Percentiles rank a stretch among this genome's conserved stretches.
Evolutionary conservation across 2,797 vertebrate species (phyloP).

Genomic region (Avahi laniger): DNA sequence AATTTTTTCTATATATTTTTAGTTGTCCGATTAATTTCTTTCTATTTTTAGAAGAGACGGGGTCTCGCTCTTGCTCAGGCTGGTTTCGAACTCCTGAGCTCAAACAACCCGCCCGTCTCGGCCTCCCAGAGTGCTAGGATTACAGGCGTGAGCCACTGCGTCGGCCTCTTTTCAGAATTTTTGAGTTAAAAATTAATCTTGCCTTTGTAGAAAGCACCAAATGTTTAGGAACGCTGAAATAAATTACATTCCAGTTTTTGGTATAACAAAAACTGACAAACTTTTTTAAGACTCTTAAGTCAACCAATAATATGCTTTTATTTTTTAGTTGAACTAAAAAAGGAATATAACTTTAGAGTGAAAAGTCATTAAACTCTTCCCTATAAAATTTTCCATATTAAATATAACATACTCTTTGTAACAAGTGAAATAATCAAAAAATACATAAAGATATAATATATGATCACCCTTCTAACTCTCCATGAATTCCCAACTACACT

Average conservation of each 20-base stretch:
- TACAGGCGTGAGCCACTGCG: no score
- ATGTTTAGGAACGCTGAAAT: conserved; percentile 27
- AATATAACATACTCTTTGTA: background rate
- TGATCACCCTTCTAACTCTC: background rate
- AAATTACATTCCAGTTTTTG: background rate
- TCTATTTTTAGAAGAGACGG: no score
- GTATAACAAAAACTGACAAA: background rate
- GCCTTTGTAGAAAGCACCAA: conserved; percentile 21
- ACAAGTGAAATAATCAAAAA: conserved; percentile 3
- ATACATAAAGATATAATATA: background rate
- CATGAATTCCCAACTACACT: background rate
- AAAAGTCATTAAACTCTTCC: conserved; percentile 29
- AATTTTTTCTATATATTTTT: no score
- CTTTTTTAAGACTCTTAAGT: background rate
- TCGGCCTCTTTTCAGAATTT: conserved; percentile 33
- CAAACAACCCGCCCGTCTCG: no score
- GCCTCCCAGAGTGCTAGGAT: no score
- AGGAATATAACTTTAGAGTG: background rate
- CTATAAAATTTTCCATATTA: background rate
- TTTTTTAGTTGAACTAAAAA: conserved; percentile 40
- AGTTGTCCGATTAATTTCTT: no score
- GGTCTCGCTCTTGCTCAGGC: no score
- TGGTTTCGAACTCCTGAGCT: no score
- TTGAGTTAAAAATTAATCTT: conserved; percentile 44
- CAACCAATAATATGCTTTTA: background rate